phyloP scores from a whole-genome alignment of 2,888 invertebrate genomes.

The Acrocyrtus sp. region DNA sequence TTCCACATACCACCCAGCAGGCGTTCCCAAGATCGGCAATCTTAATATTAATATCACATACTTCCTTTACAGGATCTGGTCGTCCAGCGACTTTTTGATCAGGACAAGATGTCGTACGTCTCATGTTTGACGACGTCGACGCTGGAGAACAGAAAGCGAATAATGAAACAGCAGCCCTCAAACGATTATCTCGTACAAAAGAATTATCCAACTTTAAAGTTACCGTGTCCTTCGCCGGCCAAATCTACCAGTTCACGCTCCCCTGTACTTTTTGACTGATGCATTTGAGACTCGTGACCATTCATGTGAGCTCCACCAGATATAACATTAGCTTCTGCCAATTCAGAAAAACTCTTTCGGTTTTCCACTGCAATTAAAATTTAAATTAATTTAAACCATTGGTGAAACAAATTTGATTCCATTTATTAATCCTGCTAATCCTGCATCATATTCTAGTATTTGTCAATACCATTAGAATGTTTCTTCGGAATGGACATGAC shows the following conservation, averaged over 20 bases:
- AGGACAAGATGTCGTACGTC: conserved; percentile 65
- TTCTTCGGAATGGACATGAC: conserved; percentile 52
- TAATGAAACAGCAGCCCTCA: background rate
- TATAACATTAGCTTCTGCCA: conserved; percentile 65
- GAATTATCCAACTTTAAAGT: background rate
- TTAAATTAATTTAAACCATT: background rate
- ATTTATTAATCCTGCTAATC: background rate
- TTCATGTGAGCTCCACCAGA: conserved; percentile 63
- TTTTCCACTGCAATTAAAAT: conserved; percentile 63
- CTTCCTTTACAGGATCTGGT: conserved; percentile 83
- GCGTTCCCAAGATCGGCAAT: conserved; percentile 99
- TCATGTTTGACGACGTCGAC: conserved; percentile 61
- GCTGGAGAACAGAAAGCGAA: conserved; percentile 31
- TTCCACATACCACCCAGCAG: conserved; percentile 81
- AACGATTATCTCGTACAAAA: too few relatives aligned
- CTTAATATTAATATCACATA: conserved; percentile 93
- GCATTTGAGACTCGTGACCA: conserved; percentile 58
- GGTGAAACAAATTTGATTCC: conserved; percentile 5
- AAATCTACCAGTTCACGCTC: conserved; percentile 57
- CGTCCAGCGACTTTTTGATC: conserved; percentile 65
- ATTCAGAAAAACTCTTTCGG: conserved; percentile 65
- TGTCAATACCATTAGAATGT: conserved; percentile 42
- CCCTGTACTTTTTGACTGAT: conserved; percentile 55
- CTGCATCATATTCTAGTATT: background rate
- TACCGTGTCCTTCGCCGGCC: conserved; percentile 44